Conservation (phyloP, 2,113 vertebrate species). For the Globicephala melas region DNA sequence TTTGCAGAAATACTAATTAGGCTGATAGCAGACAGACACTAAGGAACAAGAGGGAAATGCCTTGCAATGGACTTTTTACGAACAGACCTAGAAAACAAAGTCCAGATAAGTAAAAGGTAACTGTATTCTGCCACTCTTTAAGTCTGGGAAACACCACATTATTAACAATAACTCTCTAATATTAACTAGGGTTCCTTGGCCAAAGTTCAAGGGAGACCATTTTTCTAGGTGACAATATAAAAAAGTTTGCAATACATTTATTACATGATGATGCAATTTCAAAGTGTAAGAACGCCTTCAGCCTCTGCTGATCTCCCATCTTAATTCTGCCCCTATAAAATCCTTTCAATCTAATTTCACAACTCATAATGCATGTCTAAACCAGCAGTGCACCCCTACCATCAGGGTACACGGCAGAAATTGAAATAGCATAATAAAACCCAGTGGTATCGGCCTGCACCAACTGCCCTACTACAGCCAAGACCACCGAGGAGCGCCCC, state of each 20-base stretch:
- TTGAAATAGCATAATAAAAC: constrained; percentile 9
- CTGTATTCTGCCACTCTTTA: not conserved
- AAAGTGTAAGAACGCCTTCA: not conserved
- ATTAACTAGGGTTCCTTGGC: not conserved
- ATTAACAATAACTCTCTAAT: not conserved
- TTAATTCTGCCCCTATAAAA: not conserved
- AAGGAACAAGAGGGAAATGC: not conserved
- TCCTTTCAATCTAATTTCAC: not conserved
- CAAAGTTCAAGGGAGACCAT: not conserved
- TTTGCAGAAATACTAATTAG: not conserved
- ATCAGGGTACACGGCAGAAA: not conserved
- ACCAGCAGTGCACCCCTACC: not conserved
- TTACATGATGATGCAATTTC: not conserved
- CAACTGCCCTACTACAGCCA: not conserved
- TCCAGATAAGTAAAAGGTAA: not conserved
- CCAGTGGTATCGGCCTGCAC: not conserved
- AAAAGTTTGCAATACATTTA: not conserved
- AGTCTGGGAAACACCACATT: not conserved
- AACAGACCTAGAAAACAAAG: not conserved
- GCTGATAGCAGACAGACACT: not conserved
- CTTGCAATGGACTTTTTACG: not conserved
- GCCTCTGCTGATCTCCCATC: not conserved
- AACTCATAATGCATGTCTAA: not conserved
- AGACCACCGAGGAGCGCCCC: constrained; percentile 23
- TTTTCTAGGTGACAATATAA: not conserved